These are phyloP conservation scores for Nebria salina DNA, from an alignment of 2,888 invertebrate species.

Conservation along the genomic window DNA sequence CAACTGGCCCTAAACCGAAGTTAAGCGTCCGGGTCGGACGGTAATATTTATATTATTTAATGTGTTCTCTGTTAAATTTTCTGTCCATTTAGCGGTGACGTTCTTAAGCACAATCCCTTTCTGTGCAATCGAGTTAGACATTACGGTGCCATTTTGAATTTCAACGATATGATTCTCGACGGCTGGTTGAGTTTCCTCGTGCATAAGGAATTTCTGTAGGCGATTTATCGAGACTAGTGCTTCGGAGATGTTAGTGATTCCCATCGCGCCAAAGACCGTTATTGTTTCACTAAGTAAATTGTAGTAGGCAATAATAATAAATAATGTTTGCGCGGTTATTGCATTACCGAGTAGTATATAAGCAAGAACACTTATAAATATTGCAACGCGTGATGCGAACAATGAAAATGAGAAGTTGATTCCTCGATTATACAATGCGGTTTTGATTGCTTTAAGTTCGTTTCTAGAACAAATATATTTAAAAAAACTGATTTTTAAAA, in stretches of 20 bases:
- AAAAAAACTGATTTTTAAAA: too few relatives aligned
- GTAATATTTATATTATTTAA: slow-evolving; percentile 74
- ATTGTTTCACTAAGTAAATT: slow-evolving; percentile 86
- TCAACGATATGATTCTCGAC: slow-evolving; percentile 47
- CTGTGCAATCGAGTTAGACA: neutral
- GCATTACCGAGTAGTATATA: slow-evolving; percentile 76
- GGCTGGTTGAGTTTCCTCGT: slow-evolving; percentile 61
- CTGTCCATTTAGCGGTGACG: slow-evolving; percentile 76
- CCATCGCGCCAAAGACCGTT: slow-evolving; percentile 89
- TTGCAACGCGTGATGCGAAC: slow-evolving; percentile 87
- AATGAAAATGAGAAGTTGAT: slow-evolving; percentile 84
- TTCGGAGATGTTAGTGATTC: slow-evolving; percentile 83
- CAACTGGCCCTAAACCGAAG: slow-evolving; percentile 74
- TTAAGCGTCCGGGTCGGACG: slow-evolving; percentile 69
- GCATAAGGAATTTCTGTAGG: slow-evolving; percentile 70
- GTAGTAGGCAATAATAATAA: slow-evolving; percentile 90
- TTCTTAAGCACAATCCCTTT: slow-evolving; percentile 68
- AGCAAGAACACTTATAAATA: slow-evolving; percentile 84
- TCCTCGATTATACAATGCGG: slow-evolving; percentile 80
- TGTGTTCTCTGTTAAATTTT: slow-evolving; percentile 70
- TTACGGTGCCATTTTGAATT: slow-evolving; percentile 27
- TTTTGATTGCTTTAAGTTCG: slow-evolving; percentile 76
- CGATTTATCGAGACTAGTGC: slow-evolving; percentile 79
- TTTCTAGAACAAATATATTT: slow-evolving; percentile 61
- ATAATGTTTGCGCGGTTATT: slow-evolving; percentile 84